Conservation (phyloP, 1,140 invertebrate genomes). For the Tribolium castaneum region DNA sequence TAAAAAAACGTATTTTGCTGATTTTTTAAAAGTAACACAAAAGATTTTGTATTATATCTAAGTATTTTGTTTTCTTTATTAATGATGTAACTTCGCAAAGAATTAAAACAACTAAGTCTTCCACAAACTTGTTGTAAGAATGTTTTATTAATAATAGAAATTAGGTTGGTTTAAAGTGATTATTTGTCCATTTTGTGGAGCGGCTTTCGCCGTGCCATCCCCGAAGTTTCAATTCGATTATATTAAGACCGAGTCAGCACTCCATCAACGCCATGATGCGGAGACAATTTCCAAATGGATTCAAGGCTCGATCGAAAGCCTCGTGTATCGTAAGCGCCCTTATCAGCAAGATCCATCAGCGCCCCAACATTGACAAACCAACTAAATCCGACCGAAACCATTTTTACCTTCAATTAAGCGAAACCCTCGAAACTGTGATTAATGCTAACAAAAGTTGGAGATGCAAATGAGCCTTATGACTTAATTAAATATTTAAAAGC, state of each 20-base stretch:
- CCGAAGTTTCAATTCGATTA: conserved; percentile 49
- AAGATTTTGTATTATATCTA: too few relatives aligned
- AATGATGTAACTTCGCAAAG: too few relatives aligned
- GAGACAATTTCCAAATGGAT: conserved; percentile 58
- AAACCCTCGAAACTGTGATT: conserved; percentile 5
- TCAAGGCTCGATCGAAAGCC: conserved; percentile 52
- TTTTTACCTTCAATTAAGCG: conserved; percentile 22
- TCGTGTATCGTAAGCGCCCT: conserved; percentile 43
- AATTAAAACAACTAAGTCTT: too few relatives aligned
- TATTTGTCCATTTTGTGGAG: neutral
- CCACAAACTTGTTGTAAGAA: too few relatives aligned
- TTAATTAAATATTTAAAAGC: conserved; percentile 35
- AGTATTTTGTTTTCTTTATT: too few relatives aligned
- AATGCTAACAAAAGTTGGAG: conserved; percentile 26
- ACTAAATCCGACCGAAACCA: neutral
- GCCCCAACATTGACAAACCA: neutral
- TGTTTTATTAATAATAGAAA: too few relatives aligned
- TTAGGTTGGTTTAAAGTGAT: neutral
- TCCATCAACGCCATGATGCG: conserved; percentile 53
- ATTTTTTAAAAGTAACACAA: too few relatives aligned
- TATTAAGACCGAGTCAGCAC: conserved; percentile 51
- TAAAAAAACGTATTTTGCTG: too few relatives aligned
- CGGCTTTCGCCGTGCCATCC: neutral
- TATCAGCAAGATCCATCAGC: conserved; percentile 23
- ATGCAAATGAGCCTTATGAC: conserved; percentile 17